phyloP scores from a whole-genome alignment of 2,797 vertebrate species.

The Etheostoma perlongum region DNA sequence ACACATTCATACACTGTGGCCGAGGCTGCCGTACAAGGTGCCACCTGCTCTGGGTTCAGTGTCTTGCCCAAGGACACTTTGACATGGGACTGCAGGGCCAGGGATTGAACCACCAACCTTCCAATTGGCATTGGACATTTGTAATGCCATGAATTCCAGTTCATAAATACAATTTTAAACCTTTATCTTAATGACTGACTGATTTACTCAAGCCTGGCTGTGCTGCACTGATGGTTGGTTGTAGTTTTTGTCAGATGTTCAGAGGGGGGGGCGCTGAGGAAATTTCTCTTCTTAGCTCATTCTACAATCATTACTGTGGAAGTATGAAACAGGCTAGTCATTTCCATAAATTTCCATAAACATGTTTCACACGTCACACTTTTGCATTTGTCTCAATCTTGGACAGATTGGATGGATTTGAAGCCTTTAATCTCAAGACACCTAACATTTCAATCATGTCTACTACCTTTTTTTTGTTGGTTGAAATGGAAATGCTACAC shows the following conservation, averaged over 20 bases:
- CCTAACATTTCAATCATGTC: constrained; percentile 21
- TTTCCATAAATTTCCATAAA: constrained; percentile 65
- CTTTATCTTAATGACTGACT: neutral
- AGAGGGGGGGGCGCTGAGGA: constrained; percentile 26
- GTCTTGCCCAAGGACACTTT: no score
- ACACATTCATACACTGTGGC: no score
- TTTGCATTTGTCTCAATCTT: constrained; percentile 18
- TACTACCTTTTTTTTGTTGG: neutral
- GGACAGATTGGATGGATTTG: constrained; percentile 4
- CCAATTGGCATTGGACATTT: neutral
- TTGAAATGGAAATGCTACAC: constrained; percentile 9
- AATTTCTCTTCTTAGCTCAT: constrained; percentile 41
- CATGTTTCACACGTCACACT: constrained; percentile 31
- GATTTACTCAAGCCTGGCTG: neutral
- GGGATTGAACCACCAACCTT: no score
- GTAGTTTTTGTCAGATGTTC: constrained; percentile 41
- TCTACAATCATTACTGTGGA: constrained; percentile 10
- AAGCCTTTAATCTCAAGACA: constrained; percentile 7
- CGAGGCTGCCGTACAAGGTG: no score
- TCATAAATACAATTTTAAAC: neutral
- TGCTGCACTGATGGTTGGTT: neutral
- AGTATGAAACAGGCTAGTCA: constrained; percentile 4
- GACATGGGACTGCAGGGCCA: no score
- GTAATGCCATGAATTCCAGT: neutral
- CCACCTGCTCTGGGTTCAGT: no score